phyloP scores from a whole-genome alignment of 1,140 invertebrate species.

The Trichonephila clavata region DNA sequence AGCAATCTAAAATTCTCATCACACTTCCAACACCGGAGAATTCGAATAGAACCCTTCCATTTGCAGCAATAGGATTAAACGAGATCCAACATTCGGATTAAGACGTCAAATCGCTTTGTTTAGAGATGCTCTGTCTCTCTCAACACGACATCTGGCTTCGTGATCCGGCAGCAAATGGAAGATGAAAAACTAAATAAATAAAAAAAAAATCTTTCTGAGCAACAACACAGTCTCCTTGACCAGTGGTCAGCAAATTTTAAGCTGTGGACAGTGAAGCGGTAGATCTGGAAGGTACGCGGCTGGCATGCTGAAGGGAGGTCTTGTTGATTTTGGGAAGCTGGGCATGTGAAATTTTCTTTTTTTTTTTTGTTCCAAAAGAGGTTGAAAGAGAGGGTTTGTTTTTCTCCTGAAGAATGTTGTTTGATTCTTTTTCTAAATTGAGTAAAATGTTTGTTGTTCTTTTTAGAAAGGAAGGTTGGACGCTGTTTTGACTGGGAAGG shows the following conservation, averaged over 20 bases:
- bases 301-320: background rate
- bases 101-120: conserved; percentile 24
- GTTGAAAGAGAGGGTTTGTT: background rate
- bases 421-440: no score
- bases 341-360: background rate
- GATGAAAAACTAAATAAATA: background rate
- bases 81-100: background rate
- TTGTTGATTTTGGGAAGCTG: conserved; percentile 6
- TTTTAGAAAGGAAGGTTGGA: no score
- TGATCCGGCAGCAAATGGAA: conserved; percentile 11
- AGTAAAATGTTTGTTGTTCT: no score
- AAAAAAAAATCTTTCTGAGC: background rate
- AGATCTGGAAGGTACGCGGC: background rate
- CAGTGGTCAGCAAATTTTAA: background rate
- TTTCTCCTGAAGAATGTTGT: background rate
- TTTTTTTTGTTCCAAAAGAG: background rate
- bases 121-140: background rate
- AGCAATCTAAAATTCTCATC: background rate
- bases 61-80: background rate
- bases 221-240: background rate
- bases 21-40: background rate
- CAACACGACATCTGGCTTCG: conserved; percentile 17
- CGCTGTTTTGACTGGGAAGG: no score
- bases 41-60: background rate
- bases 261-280: background rate